phyloP scores from a whole-genome alignment of 2,113 vertebrate species.

The Grallaria varia region DNA sequence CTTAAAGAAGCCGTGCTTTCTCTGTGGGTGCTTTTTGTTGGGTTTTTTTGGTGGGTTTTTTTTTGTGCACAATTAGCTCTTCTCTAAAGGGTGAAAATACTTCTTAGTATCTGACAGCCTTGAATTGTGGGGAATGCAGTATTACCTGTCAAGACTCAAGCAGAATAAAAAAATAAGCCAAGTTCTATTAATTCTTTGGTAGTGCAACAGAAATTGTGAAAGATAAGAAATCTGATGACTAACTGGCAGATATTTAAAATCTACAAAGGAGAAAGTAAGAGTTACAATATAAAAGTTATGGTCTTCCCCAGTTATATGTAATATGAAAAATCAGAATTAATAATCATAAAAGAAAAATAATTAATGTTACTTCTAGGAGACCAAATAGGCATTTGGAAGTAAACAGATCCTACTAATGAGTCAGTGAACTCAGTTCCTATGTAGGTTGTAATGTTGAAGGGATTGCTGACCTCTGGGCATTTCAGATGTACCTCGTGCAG shows the following conservation, averaged over 20 bases:
- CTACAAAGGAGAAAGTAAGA: background rate
- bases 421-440: background rate
- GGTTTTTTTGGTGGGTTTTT: no score
- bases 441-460: background rate
- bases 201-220: background rate
- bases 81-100: background rate
- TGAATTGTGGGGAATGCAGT: background rate
- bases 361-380: background rate
- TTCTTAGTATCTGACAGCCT: background rate
- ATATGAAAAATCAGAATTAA: background rate
- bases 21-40: background rate
- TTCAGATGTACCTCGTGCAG: background rate
- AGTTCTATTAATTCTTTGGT: background rate
- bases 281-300: background rate
- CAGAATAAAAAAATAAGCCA: background rate
- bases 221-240: background rate
- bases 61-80: accelerated
- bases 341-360: background rate
- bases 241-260: background rate
- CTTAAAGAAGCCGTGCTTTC: background rate
- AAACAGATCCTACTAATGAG: background rate
- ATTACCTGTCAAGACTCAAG: background rate
- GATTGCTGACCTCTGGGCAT: background rate
- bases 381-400: background rate
- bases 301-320: background rate